Evolutionary conservation across 1,140 invertebrate genomes (phyloP).

Genomic region (Trypoxylus dichotomus): DNA sequence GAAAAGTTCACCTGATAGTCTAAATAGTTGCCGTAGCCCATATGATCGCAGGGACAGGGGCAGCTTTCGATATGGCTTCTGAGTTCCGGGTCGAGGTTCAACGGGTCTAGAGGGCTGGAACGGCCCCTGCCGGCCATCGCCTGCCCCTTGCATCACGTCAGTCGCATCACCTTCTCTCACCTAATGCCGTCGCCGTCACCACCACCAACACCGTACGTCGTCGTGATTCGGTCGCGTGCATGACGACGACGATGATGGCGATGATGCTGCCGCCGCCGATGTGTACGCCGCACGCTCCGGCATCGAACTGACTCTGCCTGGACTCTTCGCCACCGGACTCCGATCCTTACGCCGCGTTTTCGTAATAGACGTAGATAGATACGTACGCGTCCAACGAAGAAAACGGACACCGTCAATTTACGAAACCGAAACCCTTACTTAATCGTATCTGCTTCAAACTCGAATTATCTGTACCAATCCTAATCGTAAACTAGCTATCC

Average conservation of each 20-base stretch:
- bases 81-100: slow-evolving; percentile 67
- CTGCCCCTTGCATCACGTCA: slow-evolving; percentile 39
- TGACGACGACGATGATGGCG: background rate
- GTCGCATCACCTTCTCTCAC: slow-evolving; percentile 41
- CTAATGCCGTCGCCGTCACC: background rate
- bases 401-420: no score
- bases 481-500: no score
- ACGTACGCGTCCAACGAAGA: no score
- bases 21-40: slow-evolving; percentile 89
- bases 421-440: no score
- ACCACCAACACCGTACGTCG: background rate
- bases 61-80: slow-evolving; percentile 83
- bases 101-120: slow-evolving; percentile 46
- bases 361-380: no score
- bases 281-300: background rate
- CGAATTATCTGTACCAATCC: no score
- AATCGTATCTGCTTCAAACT: no score
- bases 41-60: slow-evolving; percentile 86
- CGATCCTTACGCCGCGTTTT: no score
- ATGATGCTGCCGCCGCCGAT: background rate
- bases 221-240: background rate
- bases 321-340: no score
- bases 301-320: no score
- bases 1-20: slow-evolving; percentile 84
- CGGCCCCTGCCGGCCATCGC: slow-evolving; percentile 44